A percentile compares a stretch with the other conserved stretches of the same genome.
These are phyloP conservation scores for Cavia porcellus DNA, from an alignment of 2,113 vertebrate species.

Conservation along the genomic window DNA sequence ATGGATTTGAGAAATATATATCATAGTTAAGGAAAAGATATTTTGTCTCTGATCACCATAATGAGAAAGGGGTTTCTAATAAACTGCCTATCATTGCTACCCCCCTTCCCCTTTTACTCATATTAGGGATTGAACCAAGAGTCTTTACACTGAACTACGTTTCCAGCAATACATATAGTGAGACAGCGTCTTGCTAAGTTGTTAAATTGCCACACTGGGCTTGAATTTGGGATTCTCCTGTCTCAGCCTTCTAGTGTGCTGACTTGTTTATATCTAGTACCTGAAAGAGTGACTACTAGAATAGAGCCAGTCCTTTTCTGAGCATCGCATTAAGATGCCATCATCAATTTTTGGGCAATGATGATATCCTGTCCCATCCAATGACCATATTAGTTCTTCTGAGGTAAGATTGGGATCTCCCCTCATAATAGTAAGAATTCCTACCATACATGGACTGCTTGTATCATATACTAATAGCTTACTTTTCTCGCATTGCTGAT, in stretches of 20 bases:
- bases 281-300: too few relatives aligned
- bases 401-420: neutral
- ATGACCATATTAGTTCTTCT: neutral
- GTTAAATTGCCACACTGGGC: neutral
- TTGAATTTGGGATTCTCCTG: neutral
- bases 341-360: neutral
- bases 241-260: neutral
- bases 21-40: neutral
- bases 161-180: neutral
- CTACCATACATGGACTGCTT: neutral
- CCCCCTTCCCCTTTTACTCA: neutral
- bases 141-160: neutral
- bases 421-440: neutral
- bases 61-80: neutral
- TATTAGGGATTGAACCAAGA: neutral
- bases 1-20: slow-evolving; percentile 12
- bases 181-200: neutral
- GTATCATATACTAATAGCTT: neutral
- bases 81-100: neutral
- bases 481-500: too few relatives aligned
- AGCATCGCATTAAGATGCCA: neutral
- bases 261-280: neutral
- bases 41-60: neutral
- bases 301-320: neutral
- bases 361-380: neutral